These are phyloP conservation scores for Spea bombifrons DNA, from an alignment of 2,113 vertebrate species.

Conservation along the genomic window DNA sequence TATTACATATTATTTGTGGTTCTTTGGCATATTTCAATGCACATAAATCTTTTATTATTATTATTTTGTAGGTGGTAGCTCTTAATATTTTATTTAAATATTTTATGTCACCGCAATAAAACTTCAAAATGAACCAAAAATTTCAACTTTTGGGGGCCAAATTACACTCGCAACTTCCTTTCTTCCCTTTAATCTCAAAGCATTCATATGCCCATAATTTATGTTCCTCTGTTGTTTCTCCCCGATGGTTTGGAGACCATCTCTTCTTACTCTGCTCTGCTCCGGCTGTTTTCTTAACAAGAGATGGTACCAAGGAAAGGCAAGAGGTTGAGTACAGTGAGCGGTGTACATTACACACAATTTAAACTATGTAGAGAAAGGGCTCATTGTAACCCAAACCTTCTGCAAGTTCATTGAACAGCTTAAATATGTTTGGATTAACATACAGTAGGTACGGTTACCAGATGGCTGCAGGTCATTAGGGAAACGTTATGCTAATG, in stretches of 20 bases:
- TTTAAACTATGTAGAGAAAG: slow-evolving; percentile 40
- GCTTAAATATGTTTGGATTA: slow-evolving; percentile 45
- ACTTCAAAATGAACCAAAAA: too few species aligned
- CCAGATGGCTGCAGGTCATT: slow-evolving; percentile 48
- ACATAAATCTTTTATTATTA: too few species aligned
- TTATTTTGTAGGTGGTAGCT: too few species aligned
- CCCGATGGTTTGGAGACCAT: slow-evolving; percentile 24
- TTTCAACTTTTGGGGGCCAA: too few species aligned
- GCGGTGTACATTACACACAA: slow-evolving; percentile 44
- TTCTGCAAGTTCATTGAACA: slow-evolving; percentile 32
- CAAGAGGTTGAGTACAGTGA: slow-evolving; percentile 23
- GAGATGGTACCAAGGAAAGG: slow-evolving; percentile 37
- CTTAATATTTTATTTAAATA: too few species aligned
- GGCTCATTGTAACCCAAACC: slow-evolving; percentile 41
- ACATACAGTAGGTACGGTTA: slow-evolving; percentile 45
- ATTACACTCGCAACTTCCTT: neutral
- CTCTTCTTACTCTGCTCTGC: slow-evolving; percentile 36
- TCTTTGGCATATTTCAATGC: too few species aligned
- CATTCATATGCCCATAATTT: slow-evolving; percentile 31
- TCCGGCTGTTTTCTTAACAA: slow-evolving; percentile 32
- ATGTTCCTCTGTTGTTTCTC: slow-evolving; percentile 33
- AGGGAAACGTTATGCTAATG: slow-evolving; percentile 36
- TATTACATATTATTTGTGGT: too few species aligned
- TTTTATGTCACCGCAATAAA: too few species aligned
- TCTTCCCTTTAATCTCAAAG: slow-evolving; percentile 19